Evolutionary conservation across 2,113 vertebrate genomes (phyloP).

Genomic region (Scolopax mira): DNA sequence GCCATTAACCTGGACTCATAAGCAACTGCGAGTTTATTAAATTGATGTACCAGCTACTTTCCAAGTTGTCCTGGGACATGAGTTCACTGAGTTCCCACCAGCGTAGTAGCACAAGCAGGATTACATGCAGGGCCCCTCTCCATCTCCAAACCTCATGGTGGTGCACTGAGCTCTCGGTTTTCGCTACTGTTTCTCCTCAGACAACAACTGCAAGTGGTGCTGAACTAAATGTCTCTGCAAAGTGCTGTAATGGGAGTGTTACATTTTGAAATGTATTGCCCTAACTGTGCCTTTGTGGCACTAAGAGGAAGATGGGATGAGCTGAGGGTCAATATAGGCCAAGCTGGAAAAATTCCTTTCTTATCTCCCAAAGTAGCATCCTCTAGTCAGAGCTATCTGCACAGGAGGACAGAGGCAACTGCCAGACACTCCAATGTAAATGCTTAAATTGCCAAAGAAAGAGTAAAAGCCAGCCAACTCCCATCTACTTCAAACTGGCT

Average conservation of each 20-base stretch:
- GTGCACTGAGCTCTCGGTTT: not conserved
- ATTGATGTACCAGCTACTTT: not conserved
- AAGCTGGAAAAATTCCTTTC: not conserved
- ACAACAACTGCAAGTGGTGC: not conserved
- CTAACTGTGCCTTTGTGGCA: not conserved
- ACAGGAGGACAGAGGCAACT: not conserved
- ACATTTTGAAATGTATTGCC: not conserved
- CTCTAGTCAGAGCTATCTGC: not conserved
- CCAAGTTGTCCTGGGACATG: not conserved
- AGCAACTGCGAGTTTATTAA: not conserved
- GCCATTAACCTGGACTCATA: not conserved
- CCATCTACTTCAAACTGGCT: not conserved
- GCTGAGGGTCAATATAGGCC: not conserved
- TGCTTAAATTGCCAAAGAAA: not conserved
- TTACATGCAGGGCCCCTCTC: accelerated
- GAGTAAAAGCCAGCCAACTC: not conserved
- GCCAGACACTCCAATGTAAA: not conserved
- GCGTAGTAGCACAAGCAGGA: not conserved
- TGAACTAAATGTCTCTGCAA: not conserved
- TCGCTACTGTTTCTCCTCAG: not conserved
- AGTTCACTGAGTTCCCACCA: not conserved
- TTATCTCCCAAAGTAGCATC: not conserved
- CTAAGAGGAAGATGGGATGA: not conserved
- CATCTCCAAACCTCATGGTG: not conserved
- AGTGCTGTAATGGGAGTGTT: not conserved